phyloP scores from a whole-genome alignment of 92 coral and sea anemone species.

The Umimayanthus chanpuru region DNA sequence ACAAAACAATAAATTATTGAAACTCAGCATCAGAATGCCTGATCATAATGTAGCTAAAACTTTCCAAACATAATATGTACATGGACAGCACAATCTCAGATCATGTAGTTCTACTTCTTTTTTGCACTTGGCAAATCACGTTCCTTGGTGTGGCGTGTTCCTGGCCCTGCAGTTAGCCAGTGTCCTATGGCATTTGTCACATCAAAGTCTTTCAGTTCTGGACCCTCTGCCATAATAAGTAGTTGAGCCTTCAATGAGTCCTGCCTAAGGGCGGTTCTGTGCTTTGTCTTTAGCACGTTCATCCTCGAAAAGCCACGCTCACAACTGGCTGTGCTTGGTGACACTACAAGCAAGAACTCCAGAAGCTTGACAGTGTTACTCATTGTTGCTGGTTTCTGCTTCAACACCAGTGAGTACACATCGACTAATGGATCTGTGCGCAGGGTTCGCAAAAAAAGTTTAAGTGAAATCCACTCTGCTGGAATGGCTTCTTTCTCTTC shows the following conservation, averaged over 20 bases:
- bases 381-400: constrained; percentile 50
- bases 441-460: constrained; percentile 43
- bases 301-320: constrained; percentile 29
- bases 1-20: too few relatives aligned
- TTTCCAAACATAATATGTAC: too few relatives aligned
- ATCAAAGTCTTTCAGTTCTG: constrained; percentile 13
- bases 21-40: too few relatives aligned
- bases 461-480: constrained; percentile 52
- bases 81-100: too few relatives aligned
- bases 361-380: constrained; percentile 39
- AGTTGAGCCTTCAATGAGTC: constrained; percentile 1
- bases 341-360: neutral
- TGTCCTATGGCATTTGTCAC: neutral
- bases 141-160: constrained; percentile 25
- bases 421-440: constrained; percentile 50
- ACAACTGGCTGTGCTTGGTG: constrained; percentile 31
- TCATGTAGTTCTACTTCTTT: neutral
- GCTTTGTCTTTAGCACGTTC: constrained; percentile 22
- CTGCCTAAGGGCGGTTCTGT: constrained; percentile 14
- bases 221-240: constrained; percentile 5
- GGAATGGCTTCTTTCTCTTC: constrained; percentile 49
- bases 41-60: too few relatives aligned
- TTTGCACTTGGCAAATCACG: constrained; percentile 44
- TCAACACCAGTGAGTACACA: constrained; percentile 45
- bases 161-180: constrained; percentile 20